phyloP scores from a whole-genome alignment of 2,888 invertebrate genomes.

The Carcina quercana region DNA sequence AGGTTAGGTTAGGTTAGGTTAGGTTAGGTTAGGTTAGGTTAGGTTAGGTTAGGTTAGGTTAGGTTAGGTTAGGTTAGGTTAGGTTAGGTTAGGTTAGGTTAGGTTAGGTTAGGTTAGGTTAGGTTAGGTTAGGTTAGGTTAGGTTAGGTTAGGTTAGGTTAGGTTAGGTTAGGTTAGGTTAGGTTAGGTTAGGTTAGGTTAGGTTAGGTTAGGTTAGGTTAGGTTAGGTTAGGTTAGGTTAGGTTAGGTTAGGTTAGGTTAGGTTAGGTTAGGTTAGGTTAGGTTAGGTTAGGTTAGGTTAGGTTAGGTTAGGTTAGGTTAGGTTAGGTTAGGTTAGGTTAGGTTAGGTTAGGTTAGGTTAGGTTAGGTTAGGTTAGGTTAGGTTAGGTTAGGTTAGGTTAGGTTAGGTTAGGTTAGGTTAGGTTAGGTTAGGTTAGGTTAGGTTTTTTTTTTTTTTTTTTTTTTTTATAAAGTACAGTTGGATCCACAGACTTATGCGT shows the following conservation, averaged over 20 bases:
- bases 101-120: conserved; percentile 7
- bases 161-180: conserved; percentile 14
- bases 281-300: conserved; percentile 13
- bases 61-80: conserved; percentile 6
- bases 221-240: conserved; percentile 15
- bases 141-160: conserved; percentile 16
- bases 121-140: conserved; percentile 14
- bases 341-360: conserved; percentile 17
- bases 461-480: no score
- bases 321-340: conserved; percentile 9
- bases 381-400: conserved; percentile 18
- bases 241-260: conserved; percentile 12
- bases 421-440: conserved; percentile 7
- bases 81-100: conserved; percentile 7
- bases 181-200: conserved; percentile 14
- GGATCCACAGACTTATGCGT: no score
- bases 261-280: conserved; percentile 12
- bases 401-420: conserved; percentile 16
- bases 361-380: conserved; percentile 16
- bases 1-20: conserved; percentile 6
- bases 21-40: conserved; percentile 6
- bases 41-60: conserved; percentile 6
- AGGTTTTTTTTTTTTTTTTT: no score
- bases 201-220: conserved; percentile 15
- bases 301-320: conserved; percentile 9